Base-by-base conservation (phyloP, 2,888 invertebrate species). In the Alloscopus bannaensis region DNA sequence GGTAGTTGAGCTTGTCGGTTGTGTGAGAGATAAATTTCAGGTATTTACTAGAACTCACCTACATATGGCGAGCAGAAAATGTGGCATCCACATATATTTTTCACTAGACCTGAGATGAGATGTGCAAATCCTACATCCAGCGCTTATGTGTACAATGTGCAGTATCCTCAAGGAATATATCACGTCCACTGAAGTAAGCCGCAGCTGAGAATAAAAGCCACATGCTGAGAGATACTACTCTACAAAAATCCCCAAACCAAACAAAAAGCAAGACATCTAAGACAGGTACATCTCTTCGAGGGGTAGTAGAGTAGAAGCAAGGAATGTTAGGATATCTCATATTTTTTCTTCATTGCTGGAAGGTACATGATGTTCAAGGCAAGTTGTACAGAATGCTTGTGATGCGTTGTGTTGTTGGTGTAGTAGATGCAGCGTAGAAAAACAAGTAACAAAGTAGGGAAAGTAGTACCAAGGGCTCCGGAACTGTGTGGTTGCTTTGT, bases 171-270 rank as follows among this genome's bases (percentile, higher is more conserved):
- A n/a, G n/a, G 13, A 36, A 36, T 20, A 50, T 50, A 50, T 50
- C 18, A 11, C 20, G 18, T 18, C 22, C 50, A 20, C 18, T 11
- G 22, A 50, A 50, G 20, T 8, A 18, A 59, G 31, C 59, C 59
- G 50, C 59, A 59, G 20, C 31, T 55, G 55, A 55, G 55, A 55
- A 24, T 55, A 24, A 55, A 59, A 59, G 59, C 31, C 59, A 11
- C 59, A 59, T 59, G 59, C 59, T 59, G 59, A 59, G 59, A 59
- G 2, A 59, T 29, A 59, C 29, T 59, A n/a, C 29, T 59, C 31
- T 18, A 31, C 18, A 6, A 36, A 36, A 36, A 36, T 36, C 36
- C 31, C 18, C 1, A 57, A 28, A 28, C 29, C 57, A 18, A 18
- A 28, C 4, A 31, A 11, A 31, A 28, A 31, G 31, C 18, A 59